These are phyloP conservation scores for Lepidurus arcticus DNA, from an alignment of 1,140 invertebrate genomes.

Conservation along the genomic window DNA sequence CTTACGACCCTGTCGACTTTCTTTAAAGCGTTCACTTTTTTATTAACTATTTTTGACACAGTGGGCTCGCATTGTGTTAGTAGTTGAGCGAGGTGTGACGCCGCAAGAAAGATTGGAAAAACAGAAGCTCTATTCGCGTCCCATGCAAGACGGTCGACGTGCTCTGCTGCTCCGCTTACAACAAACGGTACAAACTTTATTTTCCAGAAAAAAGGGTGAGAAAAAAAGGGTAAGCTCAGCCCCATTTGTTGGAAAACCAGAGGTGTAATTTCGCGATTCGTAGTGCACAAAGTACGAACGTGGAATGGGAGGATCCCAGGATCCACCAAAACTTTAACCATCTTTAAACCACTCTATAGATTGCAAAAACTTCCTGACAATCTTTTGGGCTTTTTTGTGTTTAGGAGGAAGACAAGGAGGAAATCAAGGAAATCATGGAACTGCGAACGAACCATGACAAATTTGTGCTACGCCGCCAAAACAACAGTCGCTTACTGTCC, in stretches of 20 bases:
- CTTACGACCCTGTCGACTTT: background rate
- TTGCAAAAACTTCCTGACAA: conserved; percentile 10
- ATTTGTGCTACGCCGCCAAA: conserved; percentile 58
- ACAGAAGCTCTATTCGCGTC: conserved; percentile 86
- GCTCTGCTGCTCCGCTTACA: conserved; percentile 78
- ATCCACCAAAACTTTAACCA: conserved; percentile 4
- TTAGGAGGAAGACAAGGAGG: conserved; percentile 82
- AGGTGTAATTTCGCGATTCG: background rate
- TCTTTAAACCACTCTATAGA: conserved; percentile 14
- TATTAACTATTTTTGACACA: conserved; percentile 44
- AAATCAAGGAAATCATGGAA: conserved; percentile 88
- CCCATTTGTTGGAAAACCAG: background rate
- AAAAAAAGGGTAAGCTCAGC: too few species aligned
- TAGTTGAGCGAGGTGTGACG: conserved; percentile 89
- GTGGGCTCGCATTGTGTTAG: conserved; percentile 96
- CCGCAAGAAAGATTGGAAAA: conserved; percentile 77
- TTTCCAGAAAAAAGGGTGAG: background rate
- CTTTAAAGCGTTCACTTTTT: background rate
- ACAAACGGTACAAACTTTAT: conserved; percentile 61
- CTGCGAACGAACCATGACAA: conserved; percentile 78
- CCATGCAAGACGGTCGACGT: conserved; percentile 82
- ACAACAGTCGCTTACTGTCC: conserved; percentile 30
- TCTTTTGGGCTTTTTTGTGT: conserved; percentile 40
- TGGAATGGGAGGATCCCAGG: conserved; percentile 6
- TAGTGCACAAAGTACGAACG: conserved; percentile 36